Evolutionary conservation across 2,113 vertebrate genomes (phyloP), one percentile per base, ranked within the genome.

Genomic region (Ploceus nigricollis): DNA sequence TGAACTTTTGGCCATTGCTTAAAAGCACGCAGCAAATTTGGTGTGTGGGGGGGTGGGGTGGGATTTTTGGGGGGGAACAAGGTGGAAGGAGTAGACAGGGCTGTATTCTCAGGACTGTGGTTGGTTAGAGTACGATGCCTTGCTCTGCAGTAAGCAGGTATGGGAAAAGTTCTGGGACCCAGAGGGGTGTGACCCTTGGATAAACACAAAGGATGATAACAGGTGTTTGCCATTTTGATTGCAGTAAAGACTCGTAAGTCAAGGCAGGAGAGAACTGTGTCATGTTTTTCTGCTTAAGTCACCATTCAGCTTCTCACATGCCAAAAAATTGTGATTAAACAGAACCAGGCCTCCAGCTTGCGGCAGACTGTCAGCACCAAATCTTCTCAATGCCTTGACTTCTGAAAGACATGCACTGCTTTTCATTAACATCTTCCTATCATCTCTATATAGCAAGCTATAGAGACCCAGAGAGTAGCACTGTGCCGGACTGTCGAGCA

Each of bases 41-140:
- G 23, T 12, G 22, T 13, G 37, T 9, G 6, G 24, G 4, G 14
- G 3, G 33, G 14, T 1, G 2, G 5, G 20, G 11, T 13, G 35
- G 35, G 9, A 11, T 21, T 31, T 18, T 28, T 25, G 4, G 0
- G 1, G 8, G 7, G 15, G 5, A 31, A 35, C 10, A 47, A 56
- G 30, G 17, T 44, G 35, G 24, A 86, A 18, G 27, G 6, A 14
- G 24, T 3, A 72, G 17, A 2, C 20, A 45, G 30, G 9, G 5
- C 8, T 83, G 12, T 57, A 6, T 47, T 68, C 17, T 68, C 23
- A 57, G 33, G 33, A 23, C 12, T 30, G 33, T 25, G 30, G 15
- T 37, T 72, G 23, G 17, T 39, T 40, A 27, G 23, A 31, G 20
- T 13, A 47, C 0, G 1, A 37, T 37, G 19, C 12, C 23, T 64